Evolutionary conservation across 2,888 invertebrate genomes (phyloP), one percentile per base, ranked within the genome.

Genomic region (Oligia fasciuncula): DNA sequence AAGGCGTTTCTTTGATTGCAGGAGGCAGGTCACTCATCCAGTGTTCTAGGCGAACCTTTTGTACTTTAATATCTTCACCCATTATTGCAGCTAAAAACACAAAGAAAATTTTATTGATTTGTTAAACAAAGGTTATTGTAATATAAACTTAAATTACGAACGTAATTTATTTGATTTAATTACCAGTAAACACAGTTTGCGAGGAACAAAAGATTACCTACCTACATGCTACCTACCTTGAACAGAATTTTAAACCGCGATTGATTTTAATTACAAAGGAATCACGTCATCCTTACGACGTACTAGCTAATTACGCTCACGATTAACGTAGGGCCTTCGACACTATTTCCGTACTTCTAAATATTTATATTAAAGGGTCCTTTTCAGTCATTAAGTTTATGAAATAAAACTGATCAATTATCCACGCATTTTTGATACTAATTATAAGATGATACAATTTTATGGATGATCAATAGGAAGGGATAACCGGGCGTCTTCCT

Each of bases 11-110:
- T 90, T 97, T 97, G 51, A 98, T 91, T 78, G 95, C 93, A 29
- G 95, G 94, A 73, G 98, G 97, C 87, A 98, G 93, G 82, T 97
- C 97, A 54, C 97, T 95, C 98, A 98, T 98, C 98, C 98, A 98
- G 86, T 97, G 96, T 91, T 97, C 98, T 76, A 98, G 94, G 79
- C 93, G 91, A 67, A 95, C 84, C 76, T 91, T 92, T 82, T 94
- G 90, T 68, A 94, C 92, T 73, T 88, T 83, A 66, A 85, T 90
- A 78, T 94, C 90, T 80, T 95, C 93, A 87, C 92, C 91, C 95
- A 96, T 96, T 83, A 93, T 93, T 84, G 91, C 73, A 83, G 90
- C 95, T 95, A 60, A 92, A 93, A 82, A 46, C 40, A 86, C 73
- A 72, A 77, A 73, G n/a, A 66, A 70, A 57, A 51, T 6, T 65